Conservation (phyloP, 2,888 invertebrate species). For the Drosophila trichaetosa region DNA sequence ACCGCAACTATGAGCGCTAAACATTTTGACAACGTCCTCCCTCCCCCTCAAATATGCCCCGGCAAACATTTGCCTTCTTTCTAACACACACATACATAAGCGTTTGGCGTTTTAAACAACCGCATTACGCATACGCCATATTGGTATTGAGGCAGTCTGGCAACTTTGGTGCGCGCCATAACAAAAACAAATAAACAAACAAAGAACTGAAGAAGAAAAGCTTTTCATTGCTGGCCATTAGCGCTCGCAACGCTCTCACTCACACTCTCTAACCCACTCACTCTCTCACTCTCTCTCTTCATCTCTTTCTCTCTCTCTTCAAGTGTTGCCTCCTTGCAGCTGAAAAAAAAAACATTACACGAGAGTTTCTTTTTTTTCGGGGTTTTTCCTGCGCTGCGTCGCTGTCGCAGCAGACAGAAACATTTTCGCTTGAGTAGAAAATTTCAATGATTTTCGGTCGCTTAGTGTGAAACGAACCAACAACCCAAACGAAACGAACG, state of each 20-base stretch:
- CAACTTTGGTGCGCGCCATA: slow-evolving; percentile 54
- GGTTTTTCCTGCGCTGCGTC: slow-evolving; percentile 61
- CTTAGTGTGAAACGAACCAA: slow-evolving; percentile 84
- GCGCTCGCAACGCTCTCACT: slow-evolving; percentile 35
- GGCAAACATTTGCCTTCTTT: slow-evolving; percentile 1
- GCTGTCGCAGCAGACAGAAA: slow-evolving; percentile 52
- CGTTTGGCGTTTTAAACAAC: slow-evolving; percentile 50
- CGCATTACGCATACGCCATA: slow-evolving; percentile 71
- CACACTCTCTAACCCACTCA: slow-evolving; percentile 12
- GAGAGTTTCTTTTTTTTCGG: slow-evolving; percentile 42
- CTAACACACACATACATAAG: slow-evolving; percentile 5
- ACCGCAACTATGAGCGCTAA: slow-evolving; percentile 41
- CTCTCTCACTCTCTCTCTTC: slow-evolving; percentile 4
- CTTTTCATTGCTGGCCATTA: slow-evolving; percentile 66
- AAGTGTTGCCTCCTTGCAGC: slow-evolving; percentile 26
- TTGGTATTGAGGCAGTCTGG: slow-evolving; percentile 65
- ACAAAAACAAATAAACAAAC: slow-evolving; percentile 60
- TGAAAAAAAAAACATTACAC: slow-evolving; percentile 19
- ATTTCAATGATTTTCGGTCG: slow-evolving; percentile 67
- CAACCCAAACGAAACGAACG: slow-evolving; percentile 84
- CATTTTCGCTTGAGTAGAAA: slow-evolving; percentile 69
- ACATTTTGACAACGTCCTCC: slow-evolving; percentile 22
- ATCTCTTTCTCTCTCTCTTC: slow-evolving; percentile 21
- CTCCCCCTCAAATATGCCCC: not conserved
- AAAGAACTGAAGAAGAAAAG: slow-evolving; percentile 53